Evolutionary conservation across 2,113 vertebrate species (phyloP).

Genomic region (Aptenodytes forsteri): DNA sequence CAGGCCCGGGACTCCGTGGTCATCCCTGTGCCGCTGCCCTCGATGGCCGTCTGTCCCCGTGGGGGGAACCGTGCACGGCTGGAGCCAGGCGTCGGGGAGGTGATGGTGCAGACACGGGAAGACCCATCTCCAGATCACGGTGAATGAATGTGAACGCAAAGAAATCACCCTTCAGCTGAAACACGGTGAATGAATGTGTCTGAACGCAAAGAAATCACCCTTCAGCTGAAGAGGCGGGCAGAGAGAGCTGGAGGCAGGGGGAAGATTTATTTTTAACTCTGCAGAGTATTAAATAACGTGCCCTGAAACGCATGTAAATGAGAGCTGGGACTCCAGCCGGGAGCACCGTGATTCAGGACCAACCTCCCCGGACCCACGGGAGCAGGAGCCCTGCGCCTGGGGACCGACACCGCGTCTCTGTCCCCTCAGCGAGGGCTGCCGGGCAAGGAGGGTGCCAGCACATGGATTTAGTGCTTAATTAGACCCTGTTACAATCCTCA

Average conservation of each 20-base stretch:
- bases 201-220: not conserved
- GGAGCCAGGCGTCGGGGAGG: not conserved
- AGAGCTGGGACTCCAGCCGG: not conserved
- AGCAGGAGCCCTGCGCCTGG: fast-evolving
- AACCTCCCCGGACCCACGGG: fast-evolving
- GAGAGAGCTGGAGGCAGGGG: not conserved
- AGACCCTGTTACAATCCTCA: fast-evolving
- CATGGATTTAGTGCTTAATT: not conserved
- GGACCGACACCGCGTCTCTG: fast-evolving
- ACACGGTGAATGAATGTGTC: fast-evolving
- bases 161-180: not conserved
- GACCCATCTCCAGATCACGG: fast-evolving
- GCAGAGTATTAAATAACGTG: not conserved
- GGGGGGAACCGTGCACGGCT: fast-evolving
- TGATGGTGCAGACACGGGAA: fast-evolving
- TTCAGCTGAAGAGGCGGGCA: not conserved
- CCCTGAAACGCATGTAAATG: not conserved
- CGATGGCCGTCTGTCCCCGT: fast-evolving
- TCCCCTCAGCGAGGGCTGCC: not conserved
- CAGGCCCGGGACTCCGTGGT: not conserved
- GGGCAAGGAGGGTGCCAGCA: not conserved
- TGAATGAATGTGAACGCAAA: fast-evolving
- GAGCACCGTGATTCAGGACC: fast-evolving
- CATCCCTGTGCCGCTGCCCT: not conserved
- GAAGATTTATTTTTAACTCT: not conserved